Evolutionary conservation across 2,113 vertebrate species (phyloP), one percentile per base, ranked within the genome.

Genomic region (Tricholaema leucomelas): DNA sequence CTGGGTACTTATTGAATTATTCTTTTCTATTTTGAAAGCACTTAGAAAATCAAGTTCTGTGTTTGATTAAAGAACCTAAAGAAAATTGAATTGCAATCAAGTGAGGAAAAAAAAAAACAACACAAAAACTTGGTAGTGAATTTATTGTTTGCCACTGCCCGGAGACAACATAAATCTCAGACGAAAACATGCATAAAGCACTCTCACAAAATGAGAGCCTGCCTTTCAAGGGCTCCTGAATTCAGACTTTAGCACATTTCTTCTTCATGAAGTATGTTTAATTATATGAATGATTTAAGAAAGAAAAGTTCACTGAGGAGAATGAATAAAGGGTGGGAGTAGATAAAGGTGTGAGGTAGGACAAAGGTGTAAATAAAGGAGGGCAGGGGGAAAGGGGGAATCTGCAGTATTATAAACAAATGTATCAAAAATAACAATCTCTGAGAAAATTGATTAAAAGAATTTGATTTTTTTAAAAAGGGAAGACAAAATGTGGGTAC

Each of bases 371-470:
- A 71, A 59, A n/a, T 38, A 50, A 91, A 81, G 25, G 2, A 3
- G 28, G 1, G 8, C 2, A 28, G 8, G 15, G 16, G 15, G 21
- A 23, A 23, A 50, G 3, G 5, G 7, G 3, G 14, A 2, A 12
- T 12, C 15, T 70, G 25, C 30, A 82, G 33, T 80, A 65, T 73
- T 38, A 21, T 31, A 50, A 8, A 52, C 50, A 92, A 88, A 66
- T 1, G 17, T 7, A 79, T 21, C 10, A 92, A 63, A 93, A 71
- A 56, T 55, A 5, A 56, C 15, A 56, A 87, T 48, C 18, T 82
- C 42, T 79, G 31, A 91, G 54, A 80, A 61, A 0, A 0, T 13
- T 67, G 10, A 14, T 90, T 65, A 61, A 78, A 83, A 55, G 3
- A 30, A 85, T 60, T 77, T 80, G 25, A 77, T 64, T 67, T 38